Base-by-base conservation (phyloP, 1,140 invertebrate genomes). In the Zaprionus nigranus region DNA sequence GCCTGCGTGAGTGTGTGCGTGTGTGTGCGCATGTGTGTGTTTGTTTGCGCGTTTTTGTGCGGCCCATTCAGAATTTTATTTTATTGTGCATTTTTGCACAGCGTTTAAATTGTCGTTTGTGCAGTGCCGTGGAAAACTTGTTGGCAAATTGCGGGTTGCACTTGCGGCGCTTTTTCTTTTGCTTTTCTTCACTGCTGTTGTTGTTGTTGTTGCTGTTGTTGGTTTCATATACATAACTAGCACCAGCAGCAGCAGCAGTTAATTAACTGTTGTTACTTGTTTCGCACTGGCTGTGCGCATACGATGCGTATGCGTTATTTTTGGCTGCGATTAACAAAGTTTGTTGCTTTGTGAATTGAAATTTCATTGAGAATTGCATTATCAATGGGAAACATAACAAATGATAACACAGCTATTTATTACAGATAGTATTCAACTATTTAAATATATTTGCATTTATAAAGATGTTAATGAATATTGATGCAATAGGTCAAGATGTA, bases 1-100 rank as follows among this genome's bases (percentile, higher is more conserved):
- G 30, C 30, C 28, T 30, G 11, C 34, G 11, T 13, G 11, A 3
- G 34, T 43, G 22, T 28, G 26, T 56, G 9, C 24, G 26, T 36
- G 40, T 65, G 28, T 51, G 7, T 57, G 20, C 9, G 36, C n/a
- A 28, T 58, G 60, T 64, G 13, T 64, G 34, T 59, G 46, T 49
- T 58, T 65, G 12, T 54, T 53, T 22, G 9, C 40, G 30, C 13
- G 5, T 15, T 13, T 54, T 49, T 60, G 38, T 61, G 62, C 59
- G 56, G 51, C 61, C 59, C 80, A 88, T 87, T 87, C 84, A 78
- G 84, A 90, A 87, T 88, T 81, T 75, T 78, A 88, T 80, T 79
- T 81, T 81, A 68, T 85, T 85, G 54, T 69, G 56, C 60, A 49
- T 65, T 77, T 84, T 73, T 69, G 43, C 58, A 28, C 40, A 75